Base-by-base conservation (phyloP, 2,888 invertebrate genomes). In the Pherbina coryleti region DNA sequence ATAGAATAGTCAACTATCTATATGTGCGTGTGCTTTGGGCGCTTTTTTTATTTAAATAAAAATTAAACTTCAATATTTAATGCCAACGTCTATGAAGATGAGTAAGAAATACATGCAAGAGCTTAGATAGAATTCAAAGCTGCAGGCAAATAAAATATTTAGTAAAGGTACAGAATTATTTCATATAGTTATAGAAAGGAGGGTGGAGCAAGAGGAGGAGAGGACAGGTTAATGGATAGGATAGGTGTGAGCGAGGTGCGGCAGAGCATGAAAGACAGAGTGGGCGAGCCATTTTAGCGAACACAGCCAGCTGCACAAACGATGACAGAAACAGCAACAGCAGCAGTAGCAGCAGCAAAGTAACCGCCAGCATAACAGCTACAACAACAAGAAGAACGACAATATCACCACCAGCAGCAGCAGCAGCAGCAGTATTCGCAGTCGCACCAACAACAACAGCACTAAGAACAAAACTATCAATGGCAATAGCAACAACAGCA, bases 381-480 rank as follows among this genome's bases (percentile, higher is more conserved):
- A 69, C 64, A 78, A 71, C 31, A 64, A 44, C 62, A 49, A 75
- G 34, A 49, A 44, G 55, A 57, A 53, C 62, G 19, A 67, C 67
- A 75, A 67, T 55, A 31, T 55, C 75, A 75, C 53, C 53, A 75
- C n/a, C 53, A 28, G 49, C 31, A 31, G 31, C 60, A 69, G 17
- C 22, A 44, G 22, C 57, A 69, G 85, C 85, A 84, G 74, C 81
- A 85, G 84, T 83, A 73, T 70, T 72, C 81, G 51, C 80, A 82
- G 81, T 84, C 85, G 85, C 76, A 64, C 53, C 69, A 70, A 53
- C 77, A 76, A 37, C 69, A 67, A 25, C 67, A 83, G 84, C 84
- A 86, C 85, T 49, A 53, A 37, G 62, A 67, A 37, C 37, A 76
- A 31, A 62, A 57, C n/a, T 25, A 72, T 37, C 71, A 77, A 75